Percentiles rank a stretch among this genome's conserved stretches.
phyloP scores from a whole-genome alignment of 2,797 vertebrate species.

The Microcaecilia unicolor region DNA sequence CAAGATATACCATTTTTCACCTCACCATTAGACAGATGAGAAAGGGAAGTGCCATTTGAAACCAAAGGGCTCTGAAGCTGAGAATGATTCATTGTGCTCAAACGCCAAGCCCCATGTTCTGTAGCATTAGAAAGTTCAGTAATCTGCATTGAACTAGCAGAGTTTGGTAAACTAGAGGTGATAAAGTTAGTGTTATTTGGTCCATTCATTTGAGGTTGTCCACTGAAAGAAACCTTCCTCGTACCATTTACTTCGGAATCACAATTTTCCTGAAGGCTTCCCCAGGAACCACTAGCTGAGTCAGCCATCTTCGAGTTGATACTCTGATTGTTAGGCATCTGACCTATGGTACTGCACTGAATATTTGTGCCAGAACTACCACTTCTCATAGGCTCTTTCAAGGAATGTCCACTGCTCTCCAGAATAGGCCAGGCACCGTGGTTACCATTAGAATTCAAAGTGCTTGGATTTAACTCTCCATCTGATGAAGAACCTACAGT shows the following conservation, averaged over 20 bases:
- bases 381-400: constrained; percentile 67
- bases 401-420: constrained; percentile 78
- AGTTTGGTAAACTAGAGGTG: constrained; percentile 99
- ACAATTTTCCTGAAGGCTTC: constrained; percentile 76
- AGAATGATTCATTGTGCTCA: constrained; percentile 77
- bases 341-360: constrained; percentile 83
- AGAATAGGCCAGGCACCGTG: constrained; percentile 87
- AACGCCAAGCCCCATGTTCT: constrained; percentile 77
- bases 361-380: constrained; percentile 75
- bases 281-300: constrained; percentile 75
- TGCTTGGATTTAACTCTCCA: constrained; percentile 86
- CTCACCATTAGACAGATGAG: constrained; percentile 76
- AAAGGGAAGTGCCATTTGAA: constrained; percentile 78
- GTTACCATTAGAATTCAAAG: constrained; percentile 92
- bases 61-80: constrained; percentile 68
- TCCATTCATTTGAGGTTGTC: constrained; percentile 89
- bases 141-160: constrained; percentile 81
- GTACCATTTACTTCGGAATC: constrained; percentile 85
- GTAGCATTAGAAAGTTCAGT: constrained; percentile 65
- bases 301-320: constrained; percentile 73
- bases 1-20: constrained; percentile 69
- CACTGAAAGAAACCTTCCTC: constrained; percentile 87
- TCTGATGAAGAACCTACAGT: constrained; percentile 75
- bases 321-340: constrained; percentile 67
- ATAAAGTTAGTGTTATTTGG: constrained; percentile 99